Evolutionary conservation across 2,888 invertebrate genomes (phyloP), one percentile per base, ranked within the genome.

Genomic region (Eurytoma adleriae): DNA sequence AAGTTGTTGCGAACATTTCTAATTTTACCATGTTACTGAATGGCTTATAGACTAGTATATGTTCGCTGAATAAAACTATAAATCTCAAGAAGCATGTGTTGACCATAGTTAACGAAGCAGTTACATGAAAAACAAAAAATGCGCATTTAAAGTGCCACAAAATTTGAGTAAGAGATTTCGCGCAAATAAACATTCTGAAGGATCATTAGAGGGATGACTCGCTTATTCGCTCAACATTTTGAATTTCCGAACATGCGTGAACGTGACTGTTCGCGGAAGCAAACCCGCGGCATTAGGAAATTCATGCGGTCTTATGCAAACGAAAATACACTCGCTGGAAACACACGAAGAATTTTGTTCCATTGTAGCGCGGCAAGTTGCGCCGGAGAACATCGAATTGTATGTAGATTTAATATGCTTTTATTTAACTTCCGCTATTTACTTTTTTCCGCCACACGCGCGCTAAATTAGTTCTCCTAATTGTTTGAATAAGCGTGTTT

Each of bases 391-490:
- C 67, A 68, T 61, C 57, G 73, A 18, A 79, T 70, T 74, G 74
- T 75, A 79, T 66, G 70, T 52, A 79, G 74, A 79, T 79, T 62
- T 75, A 59, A 79, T 69, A 64, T 64, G 61, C 69, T 68, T 79
- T 16, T 62, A 30, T 69, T 69, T 30, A 52, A 72, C 69, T 74
- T 79, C 64, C 69, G n/a, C 16, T 27, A 30, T 72, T 71, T 71
- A 70, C 69, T 61, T 56, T 59, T 54, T 73, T 68, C 56, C 27
- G 40, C 50, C 13, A 20, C 16, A 18, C 30, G 16, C 52, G 48
- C 7, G 62, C 64, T 57, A 71, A 57, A 72, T 71, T 72, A 78
- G 48, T 71, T 64, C 50, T 52, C 20, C 30, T 66, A 71, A 78
- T 78, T 66, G 57, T 57, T 71, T 66, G 64, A 57, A 56, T n/a